Percentiles rank a stretch among this genome's conserved stretches.
These are phyloP conservation scores for Chalcis sispes DNA, from an alignment of 2,888 invertebrate genomes.

Conservation along the genomic window DNA sequence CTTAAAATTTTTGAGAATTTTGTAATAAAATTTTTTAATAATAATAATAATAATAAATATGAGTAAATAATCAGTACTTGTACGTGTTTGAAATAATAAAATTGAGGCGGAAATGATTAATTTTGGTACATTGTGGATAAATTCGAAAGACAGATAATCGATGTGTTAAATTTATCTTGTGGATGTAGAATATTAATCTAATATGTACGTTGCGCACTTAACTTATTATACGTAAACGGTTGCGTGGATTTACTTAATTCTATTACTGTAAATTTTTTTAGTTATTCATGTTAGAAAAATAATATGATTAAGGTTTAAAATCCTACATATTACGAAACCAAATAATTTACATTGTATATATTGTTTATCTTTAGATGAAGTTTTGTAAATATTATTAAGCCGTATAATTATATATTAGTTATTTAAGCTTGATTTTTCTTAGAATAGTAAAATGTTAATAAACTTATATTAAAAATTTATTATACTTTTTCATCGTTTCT, in stretches of 20 bases:
- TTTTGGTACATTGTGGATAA: too few species aligned
- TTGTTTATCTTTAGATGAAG: background rate
- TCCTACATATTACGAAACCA: slow-evolving; percentile 7
- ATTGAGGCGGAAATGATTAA: too few species aligned
- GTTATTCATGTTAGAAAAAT: background rate
- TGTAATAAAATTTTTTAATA: too few species aligned
- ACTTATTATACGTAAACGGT: background rate
- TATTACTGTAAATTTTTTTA: background rate
- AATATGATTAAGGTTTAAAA: background rate
- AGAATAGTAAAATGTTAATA: too few species aligned
- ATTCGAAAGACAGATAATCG: background rate
- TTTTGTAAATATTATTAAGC: slow-evolving; percentile 8
- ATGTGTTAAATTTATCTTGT: background rate
- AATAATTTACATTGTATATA: slow-evolving; percentile 19
- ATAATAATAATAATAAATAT: background rate
- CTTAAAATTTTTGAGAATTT: too few species aligned
- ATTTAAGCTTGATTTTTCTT: slow-evolving; percentile 1
- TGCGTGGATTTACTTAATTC: background rate
- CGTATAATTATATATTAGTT: slow-evolving; percentile 4
- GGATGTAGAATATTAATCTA: too few species aligned
- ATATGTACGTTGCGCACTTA: too few species aligned
- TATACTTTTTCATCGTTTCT: too few species aligned
- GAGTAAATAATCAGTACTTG: background rate
- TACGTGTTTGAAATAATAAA: background rate
- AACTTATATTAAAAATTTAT: too few species aligned